Evolutionary conservation across 2,888 invertebrate species (phyloP), one percentile per base, ranked within the genome.

Genomic region (Mamestra brassicae): DNA sequence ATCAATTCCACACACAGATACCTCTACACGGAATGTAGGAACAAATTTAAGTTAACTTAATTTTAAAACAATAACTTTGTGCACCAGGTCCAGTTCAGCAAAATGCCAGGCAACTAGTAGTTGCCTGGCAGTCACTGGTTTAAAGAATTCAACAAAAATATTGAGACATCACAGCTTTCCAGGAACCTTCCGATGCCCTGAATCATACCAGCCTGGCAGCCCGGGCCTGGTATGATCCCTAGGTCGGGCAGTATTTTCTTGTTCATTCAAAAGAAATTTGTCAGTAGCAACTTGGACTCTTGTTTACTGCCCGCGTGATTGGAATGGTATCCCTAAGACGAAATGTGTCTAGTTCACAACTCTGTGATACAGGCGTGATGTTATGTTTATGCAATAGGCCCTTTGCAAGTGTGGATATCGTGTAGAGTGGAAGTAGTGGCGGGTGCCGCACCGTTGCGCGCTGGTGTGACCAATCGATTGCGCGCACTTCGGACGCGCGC

Each of bases 381-480:
- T 10, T 4, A 36, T 15, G 6, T 13, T n/a, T 15, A 34, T 15
- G 73, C 17, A 38, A 11, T 4, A 36, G 6, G 13, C 10, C 15
- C 61, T 47, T 52, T 36, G 13, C n/a, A 45, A 26, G 36, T n/a
- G 26, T 38, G 15, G 11, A 8, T 36, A 52, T 58, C 15, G 45
- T n/a, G n/a, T 15, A 54, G 36, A 52, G 15, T 1, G 8, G 2
- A 5, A 4, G 45, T 42, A 36, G 54, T 11, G 54, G 11, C 45
- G 52, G 36, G 11, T 11, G 55, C 5, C n/a, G 0, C 60, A 34
- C 8, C 8, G 47, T 26, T 36, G 52, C 7, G 13, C 65, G 69
- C 60, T 85, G 57, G 83, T 86, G 92, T 89, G 91, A 80, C 93
- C 89, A 92, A 94, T 93, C 90, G 89, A 91, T 90, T 80, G 87